Base-by-base conservation (phyloP, 2,888 invertebrate species). In the Trichogramma dendrolimi region DNA sequence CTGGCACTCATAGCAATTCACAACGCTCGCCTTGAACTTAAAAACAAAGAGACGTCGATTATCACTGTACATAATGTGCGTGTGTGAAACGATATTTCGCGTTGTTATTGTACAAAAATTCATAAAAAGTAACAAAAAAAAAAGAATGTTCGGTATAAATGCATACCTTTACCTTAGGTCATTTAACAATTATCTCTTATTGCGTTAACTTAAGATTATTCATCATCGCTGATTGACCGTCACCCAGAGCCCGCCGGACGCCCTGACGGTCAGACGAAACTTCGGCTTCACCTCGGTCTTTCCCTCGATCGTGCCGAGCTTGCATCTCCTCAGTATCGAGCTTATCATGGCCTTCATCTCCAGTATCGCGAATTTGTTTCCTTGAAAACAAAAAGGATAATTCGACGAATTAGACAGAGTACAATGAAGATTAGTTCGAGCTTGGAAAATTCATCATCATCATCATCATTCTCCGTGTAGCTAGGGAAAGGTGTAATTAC, bases 321-420 rank as follows among this genome's bases (percentile, higher is more conserved):
- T 78, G 72, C 83, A 88, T 65, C 82, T 81, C 10, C 81, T 75
- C 14, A 86, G 71, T 8, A 87, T 78, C 27, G 81, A 80, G 11
- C 83, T 82, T 27, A 88, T 71, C 1, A 85, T 71, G 61, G 84
- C 81, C 73, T 84, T 84, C n/a, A 87, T 82, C 73, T 88, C 88
- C 48, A 86, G 72, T 76, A 86, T 83, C 0, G 88, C 87, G 71
- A 86, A 88, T 67, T 84, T 83, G 75, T 87, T 85, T n/a, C 88
- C 86, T 80, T 78, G 4, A 80, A 80, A 42, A 5, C 4, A 38
- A 51, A 27, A 14, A 10, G 8, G 5, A 14, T n/a, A 11, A 50
- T 50, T 50, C 10, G 27, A 27, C 27, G 27, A 44, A 56, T 47
- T 27, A 56, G 41, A 38, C 44, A 54, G 2, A 54, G n/a, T 46